Percentiles rank a stretch among this genome's conserved stretches.
Conservation (phyloP, 2,888 invertebrate genomes). For the Drosophila monieri region DNA sequence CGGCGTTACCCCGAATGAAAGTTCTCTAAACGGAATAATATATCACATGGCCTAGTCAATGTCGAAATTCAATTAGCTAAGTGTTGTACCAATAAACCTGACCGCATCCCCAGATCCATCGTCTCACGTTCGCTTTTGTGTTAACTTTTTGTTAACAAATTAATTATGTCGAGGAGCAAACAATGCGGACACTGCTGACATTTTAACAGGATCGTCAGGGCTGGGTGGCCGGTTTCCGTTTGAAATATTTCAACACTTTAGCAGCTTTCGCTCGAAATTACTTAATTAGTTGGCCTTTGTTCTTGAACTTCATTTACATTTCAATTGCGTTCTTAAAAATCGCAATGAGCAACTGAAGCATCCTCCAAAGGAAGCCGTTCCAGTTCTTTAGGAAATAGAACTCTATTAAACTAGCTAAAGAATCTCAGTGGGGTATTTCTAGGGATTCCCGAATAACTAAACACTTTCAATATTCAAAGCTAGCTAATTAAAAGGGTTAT, state of each 20-base stretch:
- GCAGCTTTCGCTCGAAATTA: conserved; percentile 22
- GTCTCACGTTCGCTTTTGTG: conserved; percentile 5
- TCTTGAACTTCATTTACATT: conserved; percentile 37
- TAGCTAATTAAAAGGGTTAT: conserved; percentile 3
- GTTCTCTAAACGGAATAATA: conserved; percentile 33
- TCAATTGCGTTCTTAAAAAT: conserved; percentile 13
- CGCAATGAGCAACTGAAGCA: conserved; percentile 10
- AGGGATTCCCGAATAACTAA: background rate
- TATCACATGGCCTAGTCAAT: conserved; percentile 35
- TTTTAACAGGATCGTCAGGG: conserved; percentile 33
- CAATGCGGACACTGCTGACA: conserved; percentile 57
- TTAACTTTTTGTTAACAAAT: conserved; percentile 64
- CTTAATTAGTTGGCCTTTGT: conserved; percentile 56
- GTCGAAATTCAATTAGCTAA: conserved; percentile 72
- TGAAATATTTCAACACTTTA: conserved; percentile 20
- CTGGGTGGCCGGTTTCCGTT: conserved; percentile 23
- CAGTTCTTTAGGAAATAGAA: conserved; percentile 5
- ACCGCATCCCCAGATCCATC: conserved; percentile 14
- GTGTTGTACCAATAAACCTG: conserved; percentile 39
- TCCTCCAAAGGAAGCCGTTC: conserved; percentile 13
- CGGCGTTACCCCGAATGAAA: conserved; percentile 6
- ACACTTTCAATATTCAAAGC: background rate
- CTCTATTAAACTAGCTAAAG: conserved; percentile 3
- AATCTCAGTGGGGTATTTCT: background rate
- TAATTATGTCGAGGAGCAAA: conserved; percentile 64